phyloP scores from a whole-genome alignment of 2,888 invertebrate species.

The Epirrhoe tristata region DNA sequence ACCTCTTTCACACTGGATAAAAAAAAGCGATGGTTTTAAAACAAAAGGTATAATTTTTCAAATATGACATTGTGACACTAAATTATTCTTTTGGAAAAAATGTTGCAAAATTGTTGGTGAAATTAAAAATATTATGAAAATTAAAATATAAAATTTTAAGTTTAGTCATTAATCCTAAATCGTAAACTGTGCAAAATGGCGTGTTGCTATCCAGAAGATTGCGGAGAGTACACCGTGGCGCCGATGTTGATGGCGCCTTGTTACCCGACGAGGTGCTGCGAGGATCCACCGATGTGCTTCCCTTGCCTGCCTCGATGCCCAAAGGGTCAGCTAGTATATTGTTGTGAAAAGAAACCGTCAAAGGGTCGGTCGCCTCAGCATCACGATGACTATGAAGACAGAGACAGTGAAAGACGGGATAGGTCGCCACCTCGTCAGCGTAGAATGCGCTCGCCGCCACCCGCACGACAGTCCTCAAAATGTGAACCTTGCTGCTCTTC shows the following conservation, averaged over 20 bases:
- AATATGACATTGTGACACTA: constrained; percentile 16
- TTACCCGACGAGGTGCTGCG: constrained; percentile 53
- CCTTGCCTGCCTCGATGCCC: constrained; percentile 65
- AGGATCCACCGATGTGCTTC: constrained; percentile 53
- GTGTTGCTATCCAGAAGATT: constrained; percentile 59
- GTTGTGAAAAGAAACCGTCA: constrained; percentile 52
- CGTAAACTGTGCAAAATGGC: constrained; percentile 60
- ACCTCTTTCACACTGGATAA: constrained; percentile 6
- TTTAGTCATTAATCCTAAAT: constrained; percentile 22
- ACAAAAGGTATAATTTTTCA: constrained; percentile 7
- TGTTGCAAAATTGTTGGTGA: constrained; percentile 49
- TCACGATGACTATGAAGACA: constrained; percentile 28
- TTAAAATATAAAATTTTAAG: constrained; percentile 49
- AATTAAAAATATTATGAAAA: constrained; percentile 43
- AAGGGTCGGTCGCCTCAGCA: constrained; percentile 31
- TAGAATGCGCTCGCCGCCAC: constrained; percentile 25
- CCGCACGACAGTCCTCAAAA: constrained; percentile 25
- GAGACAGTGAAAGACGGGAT: constrained; percentile 11
- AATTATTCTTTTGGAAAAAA: constrained; percentile 34
- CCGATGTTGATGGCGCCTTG: constrained; percentile 61
- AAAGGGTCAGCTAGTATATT: constrained; percentile 53
- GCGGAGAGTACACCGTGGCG: constrained; percentile 61
- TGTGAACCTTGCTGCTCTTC: constrained; percentile 45
- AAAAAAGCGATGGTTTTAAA: not conserved
- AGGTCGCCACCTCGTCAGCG: constrained; percentile 15